Percentiles rank a stretch among this genome's conserved stretches.
These are phyloP conservation scores for Megathymus violae DNA, from an alignment of 1,140 invertebrate genomes.

Conservation along the genomic window DNA sequence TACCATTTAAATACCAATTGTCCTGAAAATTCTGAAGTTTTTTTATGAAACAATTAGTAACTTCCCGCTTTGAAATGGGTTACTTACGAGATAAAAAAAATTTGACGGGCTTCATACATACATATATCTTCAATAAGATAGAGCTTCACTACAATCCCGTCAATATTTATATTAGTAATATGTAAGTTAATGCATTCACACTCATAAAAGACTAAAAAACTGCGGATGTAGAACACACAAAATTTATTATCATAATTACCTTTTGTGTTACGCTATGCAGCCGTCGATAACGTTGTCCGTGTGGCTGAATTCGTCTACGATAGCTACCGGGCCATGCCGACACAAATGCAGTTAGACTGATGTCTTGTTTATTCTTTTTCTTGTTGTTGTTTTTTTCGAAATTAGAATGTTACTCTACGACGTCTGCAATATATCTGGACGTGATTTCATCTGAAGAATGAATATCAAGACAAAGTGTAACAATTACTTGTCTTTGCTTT, in stretches of 20 bases:
- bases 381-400: constrained; percentile 4
- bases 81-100: no score
- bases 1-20: no score
- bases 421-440: not conserved
- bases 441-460: constrained; percentile 1
- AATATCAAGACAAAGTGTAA: not conserved
- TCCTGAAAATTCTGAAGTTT: no score
- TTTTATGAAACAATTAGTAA: no score
- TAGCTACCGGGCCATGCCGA: constrained; percentile 1
- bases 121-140: no score
- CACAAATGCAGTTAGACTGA: constrained; percentile 16
- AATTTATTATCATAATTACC: constrained; percentile 40
- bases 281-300: constrained; percentile 22
- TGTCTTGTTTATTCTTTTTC: constrained; percentile 11
- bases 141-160: no score
- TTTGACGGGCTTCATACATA: no score
- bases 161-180: no score
- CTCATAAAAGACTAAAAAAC: not conserved
- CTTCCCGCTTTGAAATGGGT: no score
- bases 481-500: no score
- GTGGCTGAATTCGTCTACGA: constrained; percentile 16
- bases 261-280: constrained; percentile 30
- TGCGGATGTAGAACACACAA: constrained; percentile 16
- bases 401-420: not conserved
- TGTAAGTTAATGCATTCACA: not conserved